A percentile compares a stretch with the other conserved stretches of the same genome.
Evolutionary conservation across 2,113 vertebrate genomes (phyloP).

Genomic region (Carollia perspicillata): DNA sequence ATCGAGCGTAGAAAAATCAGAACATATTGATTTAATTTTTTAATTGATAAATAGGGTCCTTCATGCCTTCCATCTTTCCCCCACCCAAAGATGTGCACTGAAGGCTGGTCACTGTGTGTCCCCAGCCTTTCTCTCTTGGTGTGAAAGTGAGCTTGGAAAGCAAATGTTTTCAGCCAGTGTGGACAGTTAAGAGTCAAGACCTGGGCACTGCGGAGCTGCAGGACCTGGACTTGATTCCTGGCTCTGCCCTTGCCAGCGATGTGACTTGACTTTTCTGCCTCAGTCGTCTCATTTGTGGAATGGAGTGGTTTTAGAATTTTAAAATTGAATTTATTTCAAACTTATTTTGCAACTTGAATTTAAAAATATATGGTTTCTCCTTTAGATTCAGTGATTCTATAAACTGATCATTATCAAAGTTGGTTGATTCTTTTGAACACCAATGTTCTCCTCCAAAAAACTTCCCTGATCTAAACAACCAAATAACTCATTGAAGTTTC

Average conservation of each 20-base stretch:
- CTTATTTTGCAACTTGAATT: not conserved
- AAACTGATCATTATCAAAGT: not conserved
- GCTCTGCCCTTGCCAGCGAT: not conserved
- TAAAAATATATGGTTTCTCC: not conserved
- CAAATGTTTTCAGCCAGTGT: fast-evolving
- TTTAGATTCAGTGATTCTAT: not conserved
- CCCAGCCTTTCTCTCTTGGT: not conserved
- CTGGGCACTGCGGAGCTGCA: not conserved
- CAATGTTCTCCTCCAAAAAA: not conserved
- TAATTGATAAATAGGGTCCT: not conserved
- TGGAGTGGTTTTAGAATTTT: not conserved
- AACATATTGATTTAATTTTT: not conserved
- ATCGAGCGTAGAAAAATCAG: not conserved
- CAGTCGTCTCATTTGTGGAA: not conserved
- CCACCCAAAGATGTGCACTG: not conserved
- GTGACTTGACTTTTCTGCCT: not conserved
- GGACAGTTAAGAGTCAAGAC: not conserved
- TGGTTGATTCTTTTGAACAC: not conserved
- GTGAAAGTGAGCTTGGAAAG: not conserved
- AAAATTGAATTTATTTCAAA: slow-evolving; percentile 31
- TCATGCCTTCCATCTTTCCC: not conserved
- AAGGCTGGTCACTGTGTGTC: too few relatives aligned
- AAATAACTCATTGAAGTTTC: not conserved
- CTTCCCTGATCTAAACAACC: not conserved
- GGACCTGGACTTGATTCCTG: not conserved